A percentile compares a stretch with the other conserved stretches of the same genome.
These are phyloP conservation scores for Chelonoidis abingdonii DNA, from an alignment of 2,113 vertebrate genomes.

Conservation along the genomic window DNA sequence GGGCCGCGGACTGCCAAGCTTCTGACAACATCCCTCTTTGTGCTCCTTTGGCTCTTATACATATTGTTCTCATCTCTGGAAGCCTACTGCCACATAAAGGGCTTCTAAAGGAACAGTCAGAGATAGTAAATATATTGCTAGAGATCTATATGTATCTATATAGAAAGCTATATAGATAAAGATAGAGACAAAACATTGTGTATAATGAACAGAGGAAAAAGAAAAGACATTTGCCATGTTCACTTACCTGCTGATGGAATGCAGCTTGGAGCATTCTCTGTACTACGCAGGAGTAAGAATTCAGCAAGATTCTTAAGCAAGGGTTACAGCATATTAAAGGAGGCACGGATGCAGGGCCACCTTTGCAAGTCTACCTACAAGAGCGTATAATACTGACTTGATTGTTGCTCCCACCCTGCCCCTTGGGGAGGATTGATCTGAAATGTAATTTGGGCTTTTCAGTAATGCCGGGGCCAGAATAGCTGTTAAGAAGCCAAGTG, in stretches of 20 bases:
- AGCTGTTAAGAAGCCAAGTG: conserved; percentile 49
- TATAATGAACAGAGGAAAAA: conserved; percentile 83
- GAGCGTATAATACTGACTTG: conserved; percentile 50
- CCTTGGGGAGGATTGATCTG: conserved; percentile 38
- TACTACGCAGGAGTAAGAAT: conserved; percentile 79
- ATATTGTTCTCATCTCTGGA: conserved; percentile 97
- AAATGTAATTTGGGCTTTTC: background rate
- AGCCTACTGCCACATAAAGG: conserved; percentile 96
- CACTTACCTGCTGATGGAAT: conserved; percentile 84
- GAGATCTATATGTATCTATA: conserved; percentile 79
- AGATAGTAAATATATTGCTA: conserved; percentile 79
- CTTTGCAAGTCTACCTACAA: conserved; percentile 63
- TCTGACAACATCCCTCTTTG: conserved; percentile 90
- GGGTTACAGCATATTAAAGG: conserved; percentile 54
- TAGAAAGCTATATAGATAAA: conserved; percentile 80
- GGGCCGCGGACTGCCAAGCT: conserved; percentile 93
- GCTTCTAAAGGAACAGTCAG: conserved; percentile 88
- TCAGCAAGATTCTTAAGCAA: conserved; percentile 71
- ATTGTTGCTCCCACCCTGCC: background rate
- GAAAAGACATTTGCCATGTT: conserved; percentile 83
- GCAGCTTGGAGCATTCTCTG: conserved; percentile 81
- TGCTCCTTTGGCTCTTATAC: conserved; percentile 97
- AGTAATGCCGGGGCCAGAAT: conserved; percentile 28
- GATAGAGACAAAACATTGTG: conserved; percentile 79
- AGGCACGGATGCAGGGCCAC: conserved; percentile 69